A percentile compares a stretch with the other conserved stretches of the same genome.
Conservation (phyloP, 2,113 vertebrate species). For the Willisornis vidua region DNA sequence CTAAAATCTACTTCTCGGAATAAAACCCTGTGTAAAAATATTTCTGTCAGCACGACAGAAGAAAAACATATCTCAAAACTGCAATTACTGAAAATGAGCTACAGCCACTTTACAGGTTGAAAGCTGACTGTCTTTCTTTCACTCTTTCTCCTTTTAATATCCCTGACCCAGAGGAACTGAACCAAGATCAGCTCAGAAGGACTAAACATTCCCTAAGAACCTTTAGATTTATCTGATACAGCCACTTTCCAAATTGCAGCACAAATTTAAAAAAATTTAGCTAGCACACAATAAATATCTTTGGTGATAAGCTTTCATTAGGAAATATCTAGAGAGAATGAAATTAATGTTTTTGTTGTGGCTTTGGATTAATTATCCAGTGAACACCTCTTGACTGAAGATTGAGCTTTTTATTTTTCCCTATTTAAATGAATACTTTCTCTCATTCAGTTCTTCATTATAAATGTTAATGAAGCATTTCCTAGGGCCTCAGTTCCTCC, state of each 20-base stretch:
- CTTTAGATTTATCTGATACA: slow-evolving; percentile 2
- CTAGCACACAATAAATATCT: slow-evolving; percentile 12
- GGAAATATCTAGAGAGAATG: slow-evolving; percentile 7
- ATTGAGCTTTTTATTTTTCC: background rate
- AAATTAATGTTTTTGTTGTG: slow-evolving; percentile 23
- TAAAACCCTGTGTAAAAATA: slow-evolving; percentile 43
- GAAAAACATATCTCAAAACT: slow-evolving; percentile 4
- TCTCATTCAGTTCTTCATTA: background rate
- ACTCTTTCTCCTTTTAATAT: background rate
- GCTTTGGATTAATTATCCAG: slow-evolving; percentile 24
- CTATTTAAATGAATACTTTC: background rate
- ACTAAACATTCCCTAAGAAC: slow-evolving; percentile 19
- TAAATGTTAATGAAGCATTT: background rate
- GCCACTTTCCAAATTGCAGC: slow-evolving; percentile 18
- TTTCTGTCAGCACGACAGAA: slow-evolving; percentile 17
- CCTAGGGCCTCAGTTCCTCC: background rate
- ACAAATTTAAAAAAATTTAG: slow-evolving; percentile 2
- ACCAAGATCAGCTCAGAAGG: background rate
- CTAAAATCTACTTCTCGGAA: background rate
- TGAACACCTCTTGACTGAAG: background rate
- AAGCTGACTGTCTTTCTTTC: background rate
- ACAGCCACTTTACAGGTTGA: background rate
- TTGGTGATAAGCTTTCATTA: slow-evolving; percentile 18
- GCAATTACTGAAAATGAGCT: background rate
- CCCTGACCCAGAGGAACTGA: background rate